A percentile compares a stretch with the other conserved stretches of the same genome.
phyloP scores from a whole-genome alignment of 2,113 vertebrate species.

The Megalops atlanticus region DNA sequence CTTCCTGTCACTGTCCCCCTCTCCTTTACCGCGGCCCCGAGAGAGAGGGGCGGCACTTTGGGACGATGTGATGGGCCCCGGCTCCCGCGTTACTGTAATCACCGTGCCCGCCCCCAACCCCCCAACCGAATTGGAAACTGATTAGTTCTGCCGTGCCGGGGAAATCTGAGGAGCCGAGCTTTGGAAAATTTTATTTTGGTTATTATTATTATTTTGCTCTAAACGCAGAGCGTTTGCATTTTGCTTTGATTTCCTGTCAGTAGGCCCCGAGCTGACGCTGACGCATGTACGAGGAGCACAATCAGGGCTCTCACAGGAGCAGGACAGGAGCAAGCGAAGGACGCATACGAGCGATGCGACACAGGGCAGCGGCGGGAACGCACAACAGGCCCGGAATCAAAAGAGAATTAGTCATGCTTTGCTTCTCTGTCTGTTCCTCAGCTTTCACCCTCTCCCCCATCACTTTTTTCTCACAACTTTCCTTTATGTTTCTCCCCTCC shows the following conservation, averaged over 20 bases:
- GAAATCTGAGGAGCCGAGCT: not conserved
- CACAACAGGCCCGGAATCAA: not conserved
- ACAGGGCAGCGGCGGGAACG: too few relatives aligned
- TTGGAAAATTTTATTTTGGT: slow-evolving; percentile 19
- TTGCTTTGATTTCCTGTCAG: slow-evolving; percentile 12
- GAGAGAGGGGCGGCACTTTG: too few relatives aligned
- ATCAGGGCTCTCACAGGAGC: too few relatives aligned
- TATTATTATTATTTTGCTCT: slow-evolving; percentile 26
- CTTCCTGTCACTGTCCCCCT: not conserved
- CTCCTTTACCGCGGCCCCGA: not conserved
- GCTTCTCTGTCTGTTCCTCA: not conserved
- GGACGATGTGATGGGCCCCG: not conserved
- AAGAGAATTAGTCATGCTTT: not conserved
- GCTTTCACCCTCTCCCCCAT: not conserved
- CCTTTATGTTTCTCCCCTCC: too few relatives aligned
- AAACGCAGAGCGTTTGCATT: slow-evolving; percentile 23
- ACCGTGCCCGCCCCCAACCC: not conserved
- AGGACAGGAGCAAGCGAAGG: too few relatives aligned
- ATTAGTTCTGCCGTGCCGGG: slow-evolving; percentile 9
- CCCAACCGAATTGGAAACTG: slow-evolving; percentile 16
- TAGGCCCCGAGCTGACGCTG: too few relatives aligned
- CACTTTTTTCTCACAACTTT: not conserved
- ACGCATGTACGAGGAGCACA: too few relatives aligned
- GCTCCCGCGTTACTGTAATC: not conserved
- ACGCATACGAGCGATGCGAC: too few relatives aligned